Percentiles rank a stretch among this genome's conserved stretches.
Evolutionary conservation across 2,113 vertebrate species (phyloP).

Genomic region (Polypterus senegalus): DNA sequence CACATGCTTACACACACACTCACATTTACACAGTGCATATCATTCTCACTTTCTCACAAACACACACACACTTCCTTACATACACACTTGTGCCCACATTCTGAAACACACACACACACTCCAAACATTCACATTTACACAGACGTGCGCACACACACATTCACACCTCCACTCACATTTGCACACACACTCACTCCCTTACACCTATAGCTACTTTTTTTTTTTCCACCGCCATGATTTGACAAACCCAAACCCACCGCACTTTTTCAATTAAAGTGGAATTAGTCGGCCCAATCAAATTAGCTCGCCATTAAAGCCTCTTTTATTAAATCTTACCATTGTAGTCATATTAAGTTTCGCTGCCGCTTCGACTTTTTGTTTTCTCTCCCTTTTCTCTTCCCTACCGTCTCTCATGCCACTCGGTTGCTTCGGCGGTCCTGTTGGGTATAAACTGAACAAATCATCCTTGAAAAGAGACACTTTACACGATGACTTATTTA

Average conservation of each 20-base stretch:
- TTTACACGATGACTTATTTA: constrained; percentile 22
- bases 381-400: too few relatives aligned
- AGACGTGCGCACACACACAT: constrained; percentile 6
- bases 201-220: background rate
- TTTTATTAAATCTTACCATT: constrained; percentile 67
- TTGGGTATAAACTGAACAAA: constrained; percentile 29
- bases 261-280: constrained; percentile 72
- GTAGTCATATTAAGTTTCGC: constrained; percentile 66
- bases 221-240: constrained; percentile 43
- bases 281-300: constrained; percentile 73
- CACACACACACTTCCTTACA: background rate
- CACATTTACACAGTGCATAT: background rate
- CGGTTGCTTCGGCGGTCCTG: constrained; percentile 35
- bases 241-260: constrained; percentile 50
- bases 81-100: background rate
- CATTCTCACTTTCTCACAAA: constrained; percentile 11
- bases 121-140: constrained; percentile 25
- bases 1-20: background rate
- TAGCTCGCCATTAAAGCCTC: constrained; percentile 67
- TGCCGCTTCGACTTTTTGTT: constrained; percentile 34
- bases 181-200: background rate
- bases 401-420: constrained; percentile 32
- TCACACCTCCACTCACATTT: background rate
- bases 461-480: constrained; percentile 30
- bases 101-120: background rate